phyloP scores from a whole-genome alignment of 1,140 invertebrate genomes.

The Melipona quadrifasciata region DNA sequence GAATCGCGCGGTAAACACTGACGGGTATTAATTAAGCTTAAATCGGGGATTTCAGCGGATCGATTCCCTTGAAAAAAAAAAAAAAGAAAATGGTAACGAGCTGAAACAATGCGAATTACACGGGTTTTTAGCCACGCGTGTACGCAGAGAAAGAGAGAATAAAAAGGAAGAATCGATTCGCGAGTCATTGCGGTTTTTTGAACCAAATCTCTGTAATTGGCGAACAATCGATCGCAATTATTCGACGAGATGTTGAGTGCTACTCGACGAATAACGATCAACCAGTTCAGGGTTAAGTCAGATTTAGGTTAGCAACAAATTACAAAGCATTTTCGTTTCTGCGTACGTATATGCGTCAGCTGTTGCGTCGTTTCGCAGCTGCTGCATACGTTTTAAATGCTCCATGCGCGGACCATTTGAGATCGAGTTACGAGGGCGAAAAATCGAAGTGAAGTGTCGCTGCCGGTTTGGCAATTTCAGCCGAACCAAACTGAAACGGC shows the following conservation, averaged over 20 bases:
- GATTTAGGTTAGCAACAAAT: too few relatives aligned
- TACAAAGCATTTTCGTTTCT: constrained; percentile 10
- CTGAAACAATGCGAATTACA: constrained; percentile 35
- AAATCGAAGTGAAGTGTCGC: background rate
- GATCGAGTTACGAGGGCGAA: background rate
- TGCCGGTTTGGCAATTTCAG: background rate
- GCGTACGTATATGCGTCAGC: constrained; percentile 58
- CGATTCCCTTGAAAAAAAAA: background rate
- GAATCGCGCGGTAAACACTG: constrained; percentile 14
- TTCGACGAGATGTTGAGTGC: background rate
- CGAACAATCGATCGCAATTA: background rate
- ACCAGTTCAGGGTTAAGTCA: background rate
- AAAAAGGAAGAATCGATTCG: background rate
- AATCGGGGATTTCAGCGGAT: background rate
- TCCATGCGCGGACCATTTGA: background rate
- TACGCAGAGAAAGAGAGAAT: background rate
- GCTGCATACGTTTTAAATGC: constrained; percentile 43
- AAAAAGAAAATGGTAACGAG: constrained; percentile 17
- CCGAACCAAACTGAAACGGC: background rate
- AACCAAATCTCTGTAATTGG: constrained; percentile 13
- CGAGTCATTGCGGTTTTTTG: background rate
- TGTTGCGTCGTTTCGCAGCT: constrained; percentile 68
- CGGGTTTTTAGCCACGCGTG: background rate
- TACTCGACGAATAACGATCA: constrained; percentile 7
- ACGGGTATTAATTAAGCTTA: constrained; percentile 42